A percentile compares a stretch with the other conserved stretches of the same genome.
These are phyloP conservation scores for Microchrysa polita DNA, from an alignment of 2,888 invertebrate species.

Conservation along the genomic window DNA sequence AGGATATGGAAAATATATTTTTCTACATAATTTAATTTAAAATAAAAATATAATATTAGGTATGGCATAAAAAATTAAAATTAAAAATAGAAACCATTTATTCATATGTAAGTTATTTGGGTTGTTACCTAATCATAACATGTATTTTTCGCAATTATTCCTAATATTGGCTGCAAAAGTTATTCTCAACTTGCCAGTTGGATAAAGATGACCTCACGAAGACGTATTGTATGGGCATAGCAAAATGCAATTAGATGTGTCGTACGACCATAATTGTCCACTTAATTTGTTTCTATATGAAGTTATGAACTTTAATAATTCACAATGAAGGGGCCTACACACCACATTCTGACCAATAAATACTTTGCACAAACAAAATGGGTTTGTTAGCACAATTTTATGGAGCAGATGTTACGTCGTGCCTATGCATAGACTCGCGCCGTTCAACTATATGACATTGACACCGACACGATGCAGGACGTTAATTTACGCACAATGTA, in stretches of 20 bases:
- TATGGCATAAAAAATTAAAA: too few relatives aligned
- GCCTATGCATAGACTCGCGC: background rate
- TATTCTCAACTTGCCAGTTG: conserved; percentile 5
- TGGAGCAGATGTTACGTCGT: conserved; percentile 20
- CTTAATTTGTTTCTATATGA: conserved; percentile 44
- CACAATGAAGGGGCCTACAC: conserved; percentile 39
- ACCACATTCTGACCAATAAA: conserved; percentile 15
- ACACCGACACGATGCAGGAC: conserved; percentile 30
- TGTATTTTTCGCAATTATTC: too few relatives aligned
- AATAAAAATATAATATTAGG: too few relatives aligned
- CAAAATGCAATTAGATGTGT: conserved; percentile 47
- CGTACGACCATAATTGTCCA: conserved; percentile 48
- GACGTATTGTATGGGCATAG: conserved; percentile 19
- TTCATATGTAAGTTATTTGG: too few relatives aligned
- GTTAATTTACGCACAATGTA: conserved; percentile 28
- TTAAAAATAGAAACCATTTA: too few relatives aligned
- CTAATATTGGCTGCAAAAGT: too few relatives aligned
- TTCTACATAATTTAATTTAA: too few relatives aligned
- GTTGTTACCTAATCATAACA: too few relatives aligned
- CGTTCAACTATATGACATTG: conserved; percentile 11
- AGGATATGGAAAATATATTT: too few relatives aligned
- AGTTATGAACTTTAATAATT: conserved; percentile 35
- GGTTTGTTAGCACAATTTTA: conserved; percentile 23
- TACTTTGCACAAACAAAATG: background rate
- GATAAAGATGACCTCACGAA: conserved; percentile 6